Evolutionary conservation across 2,797 vertebrate genomes (phyloP).

Genomic region (Onychomys torridus): DNA sequence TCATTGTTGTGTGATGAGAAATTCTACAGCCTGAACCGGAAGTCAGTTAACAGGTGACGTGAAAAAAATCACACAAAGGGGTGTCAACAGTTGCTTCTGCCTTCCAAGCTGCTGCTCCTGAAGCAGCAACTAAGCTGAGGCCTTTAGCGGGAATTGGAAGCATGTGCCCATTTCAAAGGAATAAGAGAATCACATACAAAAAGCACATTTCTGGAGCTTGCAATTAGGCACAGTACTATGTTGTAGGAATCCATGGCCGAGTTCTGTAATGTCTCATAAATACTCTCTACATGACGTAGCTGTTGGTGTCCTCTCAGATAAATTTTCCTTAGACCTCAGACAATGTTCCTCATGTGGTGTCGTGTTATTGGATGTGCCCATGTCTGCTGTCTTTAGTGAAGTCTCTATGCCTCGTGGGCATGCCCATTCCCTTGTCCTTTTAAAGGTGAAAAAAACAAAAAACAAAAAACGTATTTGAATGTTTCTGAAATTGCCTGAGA

Average conservation of each 20-base stretch:
- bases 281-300: conserved; percentile 80
- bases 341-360: conserved; percentile 51
- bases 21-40: conserved; percentile 32
- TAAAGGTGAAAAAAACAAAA: conserved; percentile 68
- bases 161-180: conserved; percentile 68
- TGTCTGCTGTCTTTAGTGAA: conserved; percentile 40
- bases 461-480: conserved; percentile 58
- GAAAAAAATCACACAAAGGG: not conserved
- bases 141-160: not conserved
- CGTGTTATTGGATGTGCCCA: conserved; percentile 21
- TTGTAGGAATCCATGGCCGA: conserved; percentile 56
- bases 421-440: conserved; percentile 61
- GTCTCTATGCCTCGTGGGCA: conserved; percentile 42
- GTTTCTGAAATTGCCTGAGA: conserved; percentile 69
- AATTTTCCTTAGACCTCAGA: conserved; percentile 71
- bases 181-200: conserved; percentile 37
- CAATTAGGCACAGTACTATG: conserved; percentile 70
- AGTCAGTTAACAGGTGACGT: conserved; percentile 56
- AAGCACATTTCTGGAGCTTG: conserved; percentile 60
- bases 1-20: conserved; percentile 67
- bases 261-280: conserved; percentile 77
- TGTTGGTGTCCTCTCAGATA: conserved; percentile 70
- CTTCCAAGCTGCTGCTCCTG: not conserved
- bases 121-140: not conserved
- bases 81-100: conserved; percentile 18